phyloP scores from a whole-genome alignment of 2,888 invertebrate species.

The Strigamia transsilvanica region DNA sequence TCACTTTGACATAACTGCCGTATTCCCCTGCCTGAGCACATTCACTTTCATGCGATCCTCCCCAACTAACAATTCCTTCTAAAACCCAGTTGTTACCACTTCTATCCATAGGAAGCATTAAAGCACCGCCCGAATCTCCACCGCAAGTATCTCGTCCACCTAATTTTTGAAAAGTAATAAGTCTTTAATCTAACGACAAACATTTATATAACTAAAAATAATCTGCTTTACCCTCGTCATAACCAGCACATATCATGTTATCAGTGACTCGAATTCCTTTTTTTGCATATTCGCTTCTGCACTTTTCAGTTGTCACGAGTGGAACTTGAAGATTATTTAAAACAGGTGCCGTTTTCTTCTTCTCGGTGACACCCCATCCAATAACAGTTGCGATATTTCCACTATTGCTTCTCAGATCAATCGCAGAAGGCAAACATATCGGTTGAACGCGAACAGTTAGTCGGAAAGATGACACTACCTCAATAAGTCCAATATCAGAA shows the following conservation, averaged over 20 bases:
- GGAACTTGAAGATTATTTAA: background rate
- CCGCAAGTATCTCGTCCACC: conserved; percentile 10
- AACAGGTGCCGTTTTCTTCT: background rate
- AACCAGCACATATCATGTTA: conserved; percentile 18
- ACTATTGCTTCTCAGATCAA: background rate
- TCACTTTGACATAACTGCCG: background rate
- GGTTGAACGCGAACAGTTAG: background rate
- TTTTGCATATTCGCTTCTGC: background rate
- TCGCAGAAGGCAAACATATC: background rate
- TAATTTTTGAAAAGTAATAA: background rate
- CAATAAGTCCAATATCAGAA: background rate
- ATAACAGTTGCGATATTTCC: background rate
- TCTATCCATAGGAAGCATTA: background rate
- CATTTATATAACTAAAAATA: background rate
- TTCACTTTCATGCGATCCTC: background rate
- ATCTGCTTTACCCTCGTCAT: background rate
- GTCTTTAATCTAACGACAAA: background rate
- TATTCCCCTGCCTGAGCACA: background rate
- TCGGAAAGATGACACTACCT: background rate
- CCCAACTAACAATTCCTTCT: conserved; percentile 30
- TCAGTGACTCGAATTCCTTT: background rate
- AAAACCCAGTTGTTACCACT: background rate
- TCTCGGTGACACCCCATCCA: background rate
- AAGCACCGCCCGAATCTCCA: background rate
- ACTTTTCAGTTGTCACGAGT: background rate